phyloP scores from a whole-genome alignment of 2,797 vertebrate genomes.

The Sebastes elongatus region DNA sequence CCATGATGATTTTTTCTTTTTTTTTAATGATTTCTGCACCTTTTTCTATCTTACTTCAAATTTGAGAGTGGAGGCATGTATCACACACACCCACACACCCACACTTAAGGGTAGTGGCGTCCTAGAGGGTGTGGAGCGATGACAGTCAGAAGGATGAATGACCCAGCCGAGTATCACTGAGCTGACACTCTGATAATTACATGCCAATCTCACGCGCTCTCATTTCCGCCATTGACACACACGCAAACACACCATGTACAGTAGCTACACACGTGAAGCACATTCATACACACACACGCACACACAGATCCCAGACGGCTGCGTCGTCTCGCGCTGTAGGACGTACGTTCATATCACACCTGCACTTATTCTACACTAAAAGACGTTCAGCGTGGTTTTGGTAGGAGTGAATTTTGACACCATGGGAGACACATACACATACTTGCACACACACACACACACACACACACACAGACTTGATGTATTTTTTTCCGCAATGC shows the following conservation, averaged over 20 bases:
- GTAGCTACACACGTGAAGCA: constrained; percentile 2
- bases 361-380: background rate
- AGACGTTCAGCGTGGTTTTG: constrained; percentile 11
- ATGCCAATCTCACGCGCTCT: constrained; percentile 73
- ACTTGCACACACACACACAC: background rate
- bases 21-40: constrained; percentile 5
- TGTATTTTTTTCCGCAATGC: constrained; percentile 77
- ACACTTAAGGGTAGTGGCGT: constrained; percentile 39
- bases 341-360: background rate
- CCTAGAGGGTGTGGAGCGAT: constrained; percentile 42
- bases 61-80: constrained; percentile 9
- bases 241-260: constrained; percentile 32
- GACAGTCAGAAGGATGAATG: constrained; percentile 71
- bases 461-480: constrained; percentile 16
- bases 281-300: background rate
- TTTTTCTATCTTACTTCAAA: constrained; percentile 16
- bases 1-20: constrained; percentile 2
- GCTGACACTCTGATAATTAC: constrained; percentile 79
- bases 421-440: background rate
- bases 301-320: background rate
- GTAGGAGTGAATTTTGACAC: constrained; percentile 21
- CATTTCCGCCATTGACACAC: constrained; percentile 58
- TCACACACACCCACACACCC: constrained; percentile 7
- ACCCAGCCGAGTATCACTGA: constrained; percentile 62
- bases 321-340: background rate